Evolutionary conservation across 2,113 vertebrate genomes (phyloP).

Genomic region (Dipodomys merriami): DNA sequence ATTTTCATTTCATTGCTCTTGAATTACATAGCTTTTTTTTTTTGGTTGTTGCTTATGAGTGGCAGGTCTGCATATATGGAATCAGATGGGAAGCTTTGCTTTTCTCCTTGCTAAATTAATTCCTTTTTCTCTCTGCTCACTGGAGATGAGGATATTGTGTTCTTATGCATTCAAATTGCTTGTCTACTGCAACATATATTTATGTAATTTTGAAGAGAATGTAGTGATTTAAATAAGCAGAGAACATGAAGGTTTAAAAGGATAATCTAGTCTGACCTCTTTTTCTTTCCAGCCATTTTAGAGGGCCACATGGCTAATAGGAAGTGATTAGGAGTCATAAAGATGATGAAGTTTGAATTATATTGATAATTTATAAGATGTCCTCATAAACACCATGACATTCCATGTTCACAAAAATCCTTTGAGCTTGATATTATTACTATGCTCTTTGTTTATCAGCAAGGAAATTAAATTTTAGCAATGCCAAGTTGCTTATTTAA

Average conservation of each 20-base stretch:
- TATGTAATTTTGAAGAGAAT: slow-evolving; percentile 37
- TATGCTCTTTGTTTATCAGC: not conserved
- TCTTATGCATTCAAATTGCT: slow-evolving; percentile 50
- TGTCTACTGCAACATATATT: not conserved
- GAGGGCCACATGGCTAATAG: slow-evolving; percentile 15
- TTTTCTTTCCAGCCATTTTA: not conserved
- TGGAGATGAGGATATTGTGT: not conserved
- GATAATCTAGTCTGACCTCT: too few relatives aligned
- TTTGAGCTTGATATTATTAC: slow-evolving; percentile 35
- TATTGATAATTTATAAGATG: not conserved
- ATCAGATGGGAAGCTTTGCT: not conserved
- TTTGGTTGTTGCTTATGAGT: not conserved
- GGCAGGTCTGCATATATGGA: not conserved
- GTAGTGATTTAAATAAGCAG: slow-evolving; percentile 7
- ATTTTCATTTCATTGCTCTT: not conserved
- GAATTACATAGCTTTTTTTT: slow-evolving; percentile 21
- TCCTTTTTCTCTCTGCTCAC: not conserved
- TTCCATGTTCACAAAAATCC: slow-evolving; percentile 22
- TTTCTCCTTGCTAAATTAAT: not conserved
- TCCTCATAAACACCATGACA: slow-evolving; percentile 1
- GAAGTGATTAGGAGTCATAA: not conserved
- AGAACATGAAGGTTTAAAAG: not conserved
- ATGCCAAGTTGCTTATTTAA: slow-evolving; percentile 54
- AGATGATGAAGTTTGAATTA: not conserved
- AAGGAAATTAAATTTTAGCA: slow-evolving; percentile 50